Conservation (phyloP, 2,888 invertebrate genomes). For the Plemyria rubiginata region DNA sequence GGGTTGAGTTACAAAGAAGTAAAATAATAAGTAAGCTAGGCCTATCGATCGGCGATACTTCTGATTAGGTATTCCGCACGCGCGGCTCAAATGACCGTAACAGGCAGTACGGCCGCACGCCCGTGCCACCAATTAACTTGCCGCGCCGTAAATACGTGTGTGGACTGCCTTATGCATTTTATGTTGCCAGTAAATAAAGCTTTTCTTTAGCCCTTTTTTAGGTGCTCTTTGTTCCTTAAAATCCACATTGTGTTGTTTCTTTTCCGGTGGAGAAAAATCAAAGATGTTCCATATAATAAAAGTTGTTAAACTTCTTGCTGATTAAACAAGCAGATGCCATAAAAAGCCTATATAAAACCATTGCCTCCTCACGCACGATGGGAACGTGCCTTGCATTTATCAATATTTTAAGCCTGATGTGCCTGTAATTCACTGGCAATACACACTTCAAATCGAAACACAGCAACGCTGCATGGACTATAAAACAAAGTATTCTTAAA, state of each 20-base stretch:
- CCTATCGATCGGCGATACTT: constrained; percentile 34
- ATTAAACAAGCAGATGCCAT: no score
- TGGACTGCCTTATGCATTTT: constrained; percentile 52
- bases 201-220: constrained; percentile 39
- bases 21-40: constrained; percentile 28
- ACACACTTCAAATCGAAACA: no score
- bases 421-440: no score
- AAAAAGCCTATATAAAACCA: no score
- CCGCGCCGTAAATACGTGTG: constrained; percentile 60
- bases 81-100: constrained; percentile 54
- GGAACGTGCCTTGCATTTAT: no score
- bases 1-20: constrained; percentile 8
- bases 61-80: constrained; percentile 53
- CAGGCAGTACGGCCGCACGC: constrained; percentile 46
- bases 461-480: no score
- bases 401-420: no score
- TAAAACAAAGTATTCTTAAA: no score
- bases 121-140: constrained; percentile 61
- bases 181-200: constrained; percentile 33
- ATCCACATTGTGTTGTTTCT: background rate
- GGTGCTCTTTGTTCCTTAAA: background rate
- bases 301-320: no score
- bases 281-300: background rate
- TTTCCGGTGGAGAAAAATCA: background rate
- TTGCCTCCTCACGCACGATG: no score